Base-by-base conservation (phyloP, 2,888 invertebrate genomes). In the Dolichopus griseipennis region DNA sequence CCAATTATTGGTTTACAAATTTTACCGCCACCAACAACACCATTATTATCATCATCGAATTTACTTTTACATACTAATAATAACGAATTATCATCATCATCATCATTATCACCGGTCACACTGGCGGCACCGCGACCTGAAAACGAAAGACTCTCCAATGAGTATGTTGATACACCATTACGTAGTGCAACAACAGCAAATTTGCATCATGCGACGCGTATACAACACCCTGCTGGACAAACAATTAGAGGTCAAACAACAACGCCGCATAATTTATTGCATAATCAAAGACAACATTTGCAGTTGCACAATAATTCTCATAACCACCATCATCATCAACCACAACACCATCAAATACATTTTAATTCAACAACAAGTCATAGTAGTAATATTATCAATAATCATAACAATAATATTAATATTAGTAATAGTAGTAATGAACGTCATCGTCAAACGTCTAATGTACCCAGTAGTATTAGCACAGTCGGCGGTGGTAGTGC, bases 141-240 rank as follows among this genome's bases (percentile, higher is more conserved):
- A 82, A 88, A 87, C 79, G 93, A 93, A 81, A 87, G 95, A 79
- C 87, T 89, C 81, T 88, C 89, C 81, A 95, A 95, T 86, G 93
- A 95, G 82, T 95, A 95, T 86, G 93, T 95, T 83, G 95, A 95
- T 83, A 92, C 93, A 74, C 93, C 90, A 74, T 85, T 89, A 78
- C 86, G 86, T 78, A 85, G 82, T 70, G 82, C 84, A 70, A 15
- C 62, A 22, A 15, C 33, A 5, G 20, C 34, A 20, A 10, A 76
- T 71, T 73, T 81, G 73, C 82, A 84, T 75, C 84, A 83, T 78
- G 81, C 82, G 73, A 81, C 81, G 74, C 83, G 83, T 70, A 77
- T 79, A 73, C 81, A 76, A 75, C 80, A 78, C 75, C 78, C 78
- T 73, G 78, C 79, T 70, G 80, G 80, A 43, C 78, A 78, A 76